Conservation (phyloP, 2,888 invertebrate genomes). For the Euproctis similis region DNA sequence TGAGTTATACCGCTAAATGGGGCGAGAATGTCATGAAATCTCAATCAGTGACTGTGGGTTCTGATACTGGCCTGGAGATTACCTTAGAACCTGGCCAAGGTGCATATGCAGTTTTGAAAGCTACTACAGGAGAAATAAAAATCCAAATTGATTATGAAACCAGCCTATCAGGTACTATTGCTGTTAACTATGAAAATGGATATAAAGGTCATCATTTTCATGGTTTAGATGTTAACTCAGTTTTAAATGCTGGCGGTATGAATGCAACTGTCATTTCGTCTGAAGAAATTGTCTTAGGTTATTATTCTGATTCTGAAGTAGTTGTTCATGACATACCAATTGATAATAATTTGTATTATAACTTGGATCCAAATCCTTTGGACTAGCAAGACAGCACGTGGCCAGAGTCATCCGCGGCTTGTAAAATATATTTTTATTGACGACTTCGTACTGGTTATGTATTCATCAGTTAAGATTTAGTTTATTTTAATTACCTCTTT, state of each 20-base stretch:
- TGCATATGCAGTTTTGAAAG: conserved; percentile 23
- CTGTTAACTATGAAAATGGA: conserved; percentile 23
- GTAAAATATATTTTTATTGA: no score
- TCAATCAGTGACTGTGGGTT: conserved; percentile 10
- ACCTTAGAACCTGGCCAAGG: conserved; percentile 26
- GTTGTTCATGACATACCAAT: conserved; percentile 8
- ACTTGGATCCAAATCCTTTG: no score
- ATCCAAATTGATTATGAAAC: conserved; percentile 33
- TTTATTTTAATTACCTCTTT: no score
- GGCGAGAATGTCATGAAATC: conserved; percentile 9
- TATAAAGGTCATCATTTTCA: conserved; percentile 38
- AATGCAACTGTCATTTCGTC: conserved; percentile 9
- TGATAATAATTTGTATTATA: conserved; percentile 2
- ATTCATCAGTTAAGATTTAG: no score
- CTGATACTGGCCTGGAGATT: conserved; percentile 11
- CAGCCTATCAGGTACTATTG: conserved; percentile 26
- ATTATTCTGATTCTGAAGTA: conserved; percentile 23
- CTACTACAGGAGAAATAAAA: conserved; percentile 23
- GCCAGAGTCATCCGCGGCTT: no score
- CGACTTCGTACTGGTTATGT: no score
- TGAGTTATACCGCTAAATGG: conserved; percentile 12
- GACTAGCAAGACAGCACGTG: no score
- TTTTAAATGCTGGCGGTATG: conserved; percentile 21
- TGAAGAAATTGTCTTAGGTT: conserved; percentile 29
- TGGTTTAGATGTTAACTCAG: conserved; percentile 24